Evolutionary conservation across 2,113 vertebrate genomes (phyloP), one percentile per base, ranked within the genome.

Genomic region (Drymodes brunneopygia): DNA sequence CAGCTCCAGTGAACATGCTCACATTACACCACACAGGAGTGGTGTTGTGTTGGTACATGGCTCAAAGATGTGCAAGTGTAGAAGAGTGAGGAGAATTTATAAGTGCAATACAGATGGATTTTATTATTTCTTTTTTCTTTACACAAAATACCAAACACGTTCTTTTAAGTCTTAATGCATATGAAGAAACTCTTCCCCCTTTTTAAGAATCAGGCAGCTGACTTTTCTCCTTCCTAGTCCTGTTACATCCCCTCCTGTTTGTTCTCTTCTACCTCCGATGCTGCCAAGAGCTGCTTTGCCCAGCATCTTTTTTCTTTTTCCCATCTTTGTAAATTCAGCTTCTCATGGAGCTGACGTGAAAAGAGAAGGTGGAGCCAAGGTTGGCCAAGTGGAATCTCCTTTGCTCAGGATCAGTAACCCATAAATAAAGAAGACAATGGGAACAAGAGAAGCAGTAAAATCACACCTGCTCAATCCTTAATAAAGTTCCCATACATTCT

Each of bases 21-120:
- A 51, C 6, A 3, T 84, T 90, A 31, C 36, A 19, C 0, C 0
- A 8, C 27, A 22, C 56, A 65, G 67, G 28, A 48, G 18, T 47
- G 79, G 80, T 74, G 71, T 47, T 72, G 53, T 72, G 38, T 23
- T 91, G 81, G 72, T 80, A 33, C 22, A 36, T 93, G 90, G 90
- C 57, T 75, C 48, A 69, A 87, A 92, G 91, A 85, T 91, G 56
- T 58, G 53, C 54, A 27, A 24, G 27, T 70, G 35, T 36, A 31
- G 56, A 82, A 61, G 45, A 70, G 56, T 51, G 65, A 47, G 17
- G 28, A 28, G 25, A 56, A 33, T 58, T 15, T 74, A 28, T 36
- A 73, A 84, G 35, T 67, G 31, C 4, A 2, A 35, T n/a, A 35
- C 21, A 53, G 38, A 53, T 9, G 13, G 53, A 35, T 81, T 81